phyloP scores from a whole-genome alignment of 1,140 invertebrate genomes.

The Bradysia coprophila region DNA sequence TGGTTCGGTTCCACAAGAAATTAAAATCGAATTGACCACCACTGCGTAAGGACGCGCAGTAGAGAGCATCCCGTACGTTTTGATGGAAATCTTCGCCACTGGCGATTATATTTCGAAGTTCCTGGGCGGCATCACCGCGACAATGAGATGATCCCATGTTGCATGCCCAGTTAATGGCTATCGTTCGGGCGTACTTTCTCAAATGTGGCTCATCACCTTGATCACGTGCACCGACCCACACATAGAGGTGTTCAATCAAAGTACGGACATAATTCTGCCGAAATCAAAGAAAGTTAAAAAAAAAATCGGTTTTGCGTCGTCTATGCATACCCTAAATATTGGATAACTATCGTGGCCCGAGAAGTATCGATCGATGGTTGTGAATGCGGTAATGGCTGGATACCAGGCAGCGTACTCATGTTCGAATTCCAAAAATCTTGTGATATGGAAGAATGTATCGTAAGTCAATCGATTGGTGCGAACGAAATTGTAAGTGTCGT shows the following conservation, averaged over 20 bases:
- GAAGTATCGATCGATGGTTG: background rate
- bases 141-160: background rate
- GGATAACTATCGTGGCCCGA: background rate
- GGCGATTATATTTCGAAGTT: background rate
- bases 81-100: background rate
- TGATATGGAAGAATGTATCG: slow-evolving; percentile 24
- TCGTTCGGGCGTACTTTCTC: background rate
- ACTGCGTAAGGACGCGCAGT: background rate
- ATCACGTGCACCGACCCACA: background rate
- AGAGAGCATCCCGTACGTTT: background rate
- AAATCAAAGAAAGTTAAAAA: too few relatives aligned
- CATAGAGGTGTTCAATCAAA: background rate
- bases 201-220: background rate
- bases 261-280: too few relatives aligned
- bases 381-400: slow-evolving; percentile 21
- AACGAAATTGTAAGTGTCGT: slow-evolving; percentile 51
- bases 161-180: background rate
- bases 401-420: slow-evolving; percentile 39
- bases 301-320: too few relatives aligned
- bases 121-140: background rate
- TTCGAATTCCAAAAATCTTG: slow-evolving; percentile 33
- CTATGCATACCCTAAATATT: background rate
- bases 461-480: slow-evolving; percentile 30
- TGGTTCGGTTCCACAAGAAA: background rate
- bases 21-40: background rate